Percentiles rank a stretch among this genome's conserved stretches.
Conservation (phyloP, 2,113 vertebrate genomes). For the Neoarius graeffei region DNA sequence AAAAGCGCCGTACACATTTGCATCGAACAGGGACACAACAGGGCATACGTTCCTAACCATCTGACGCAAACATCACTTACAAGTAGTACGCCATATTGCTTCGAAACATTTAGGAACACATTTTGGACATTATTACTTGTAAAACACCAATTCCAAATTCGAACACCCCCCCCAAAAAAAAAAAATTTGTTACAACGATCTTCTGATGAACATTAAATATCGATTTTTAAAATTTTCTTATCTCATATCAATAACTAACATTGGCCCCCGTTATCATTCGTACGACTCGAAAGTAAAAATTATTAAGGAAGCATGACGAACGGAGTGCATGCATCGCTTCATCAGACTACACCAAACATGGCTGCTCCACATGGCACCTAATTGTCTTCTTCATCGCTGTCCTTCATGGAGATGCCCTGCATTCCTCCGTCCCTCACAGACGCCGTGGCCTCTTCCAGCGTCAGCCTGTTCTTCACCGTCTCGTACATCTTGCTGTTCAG, state of each 20-base stretch:
- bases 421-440: conserved; percentile 94
- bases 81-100: conserved; percentile 86
- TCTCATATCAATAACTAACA: conserved; percentile 61
- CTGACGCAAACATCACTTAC: conserved; percentile 75
- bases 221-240: conserved; percentile 32
- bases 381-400: conserved; percentile 94
- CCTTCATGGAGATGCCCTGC: conserved; percentile 97
- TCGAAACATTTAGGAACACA: conserved; percentile 82
- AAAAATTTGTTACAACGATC: conserved; percentile 21
- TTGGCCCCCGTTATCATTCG: conserved; percentile 70
- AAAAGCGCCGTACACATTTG: conserved; percentile 78
- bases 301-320: conserved; percentile 79
- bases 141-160: conserved; percentile 75
- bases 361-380: conserved; percentile 64
- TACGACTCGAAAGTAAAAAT: conserved; percentile 75
- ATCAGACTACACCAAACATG: conserved; percentile 66
- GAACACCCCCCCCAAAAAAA: neutral
- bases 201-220: conserved; percentile 34
- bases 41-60: conserved; percentile 76
- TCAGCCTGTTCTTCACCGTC: conserved; percentile 92
- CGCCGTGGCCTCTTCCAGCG: conserved; percentile 92
- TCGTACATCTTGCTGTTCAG: conserved; percentile 98
- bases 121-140: conserved; percentile 73
- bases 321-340: conserved; percentile 84
- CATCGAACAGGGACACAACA: conserved; percentile 77